Base-by-base conservation (phyloP, 2,113 vertebrate species). In the Microtus pennsylvanicus region DNA sequence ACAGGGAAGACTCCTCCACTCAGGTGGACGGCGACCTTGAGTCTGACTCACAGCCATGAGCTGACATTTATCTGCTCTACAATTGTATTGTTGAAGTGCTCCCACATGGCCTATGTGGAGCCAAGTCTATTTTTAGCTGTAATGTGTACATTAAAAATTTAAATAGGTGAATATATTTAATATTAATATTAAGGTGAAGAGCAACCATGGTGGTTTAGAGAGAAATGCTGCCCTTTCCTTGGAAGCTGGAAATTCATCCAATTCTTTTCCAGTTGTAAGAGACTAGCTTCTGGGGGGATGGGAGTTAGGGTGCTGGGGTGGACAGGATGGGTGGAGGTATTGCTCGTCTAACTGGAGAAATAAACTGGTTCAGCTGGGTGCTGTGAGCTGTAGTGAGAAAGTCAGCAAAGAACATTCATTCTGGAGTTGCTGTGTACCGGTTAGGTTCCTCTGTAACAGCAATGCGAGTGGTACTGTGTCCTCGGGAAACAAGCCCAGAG, bases 101-200 rank as follows among this genome's bases (percentile, higher is more conserved):
- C 35, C 16, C 7, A 76, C 8, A n/a, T 26, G 45, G 16, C 67
- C 72, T 38, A 47, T 35, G 3, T 76, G 47, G 58, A 93, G 70
- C 78, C 78, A 78, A 83, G 72, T 55, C 83, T 70, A 65, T 89
- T 95, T 94, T 96, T 88, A 93, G 67, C 61, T 95, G 81, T 89
- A 90, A 80, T 17, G 50, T 88, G 6, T 70, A 58, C 47, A 96
- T 94, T 91, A 96, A 94, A 85, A n/a, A 38, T 94, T 96, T 50
- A 96, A 70, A 95, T 38, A 63, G 61, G 10, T 94, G 45, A 78
- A 45, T 94, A 82, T 87, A 75, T 92, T 90, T 26, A 63, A 72
- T 86, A 74, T 67, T 55, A 67, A 67, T 86, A 75, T 67, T 55
- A 67, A 67, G 58, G 52, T 82, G 70, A 83, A 76, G 42, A 85